Conservation (phyloP, 23 tunicate species). For the Styela plicata region DNA sequence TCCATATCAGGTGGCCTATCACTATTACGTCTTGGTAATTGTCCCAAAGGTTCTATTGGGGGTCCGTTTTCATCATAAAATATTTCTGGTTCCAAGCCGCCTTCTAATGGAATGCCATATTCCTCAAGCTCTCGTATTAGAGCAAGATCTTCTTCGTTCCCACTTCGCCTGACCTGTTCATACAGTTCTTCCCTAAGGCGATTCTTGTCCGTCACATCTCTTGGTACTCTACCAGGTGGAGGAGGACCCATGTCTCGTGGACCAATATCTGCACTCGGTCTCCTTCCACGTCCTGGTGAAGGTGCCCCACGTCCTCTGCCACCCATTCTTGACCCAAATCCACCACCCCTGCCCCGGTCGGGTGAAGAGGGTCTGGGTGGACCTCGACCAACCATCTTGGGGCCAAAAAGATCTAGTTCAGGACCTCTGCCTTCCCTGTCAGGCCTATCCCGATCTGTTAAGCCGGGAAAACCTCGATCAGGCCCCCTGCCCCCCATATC, state of each 20-base stretch:
- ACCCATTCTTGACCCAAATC: slow-evolving; percentile 15
- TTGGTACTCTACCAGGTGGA: neutral
- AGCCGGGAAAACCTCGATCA: slow-evolving; percentile 30
- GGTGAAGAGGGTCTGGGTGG: slow-evolving; percentile 13
- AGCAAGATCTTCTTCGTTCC: slow-evolving; percentile 15
- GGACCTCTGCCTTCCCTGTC: neutral
- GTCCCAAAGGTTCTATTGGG: neutral
- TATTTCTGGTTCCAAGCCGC: slow-evolving; percentile 10
- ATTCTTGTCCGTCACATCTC: slow-evolving; percentile 1
- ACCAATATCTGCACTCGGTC: neutral
- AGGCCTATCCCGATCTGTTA: no score
- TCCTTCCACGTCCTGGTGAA: slow-evolving; percentile 5
- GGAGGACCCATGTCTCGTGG: neutral
- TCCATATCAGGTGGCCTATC: neutral
- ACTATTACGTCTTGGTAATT: neutral
- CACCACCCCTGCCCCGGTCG: neutral
- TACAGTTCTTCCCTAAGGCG: slow-evolving; percentile 9
- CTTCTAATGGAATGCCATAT: slow-evolving; percentile 24
- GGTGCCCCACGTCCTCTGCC: slow-evolving; percentile 35
- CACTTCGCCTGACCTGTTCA: neutral
- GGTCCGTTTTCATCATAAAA: slow-evolving; percentile 7
- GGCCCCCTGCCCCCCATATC: neutral
- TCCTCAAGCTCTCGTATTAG: slow-evolving; percentile 12
- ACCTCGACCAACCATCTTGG: neutral
- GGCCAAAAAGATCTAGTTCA: neutral